These are phyloP conservation scores for Nipponacmea schrenckii DNA, from an alignment of 2,888 invertebrate species.

Conservation along the genomic window DNA sequence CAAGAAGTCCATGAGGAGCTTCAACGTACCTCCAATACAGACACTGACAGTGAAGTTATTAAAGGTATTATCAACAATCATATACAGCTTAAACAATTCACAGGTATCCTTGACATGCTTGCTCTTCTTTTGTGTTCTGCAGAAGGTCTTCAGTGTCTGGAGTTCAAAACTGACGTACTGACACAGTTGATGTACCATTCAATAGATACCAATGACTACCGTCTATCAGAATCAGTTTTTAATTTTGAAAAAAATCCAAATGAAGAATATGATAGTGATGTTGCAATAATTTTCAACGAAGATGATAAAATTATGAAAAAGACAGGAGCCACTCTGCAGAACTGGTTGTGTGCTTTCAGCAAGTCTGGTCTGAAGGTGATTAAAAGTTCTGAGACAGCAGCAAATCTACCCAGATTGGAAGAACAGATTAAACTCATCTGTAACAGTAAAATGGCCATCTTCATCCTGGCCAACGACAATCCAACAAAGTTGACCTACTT, in stretches of 20 bases:
- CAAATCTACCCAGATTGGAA: not conserved
- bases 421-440: not conserved
- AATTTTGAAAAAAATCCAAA: not conserved
- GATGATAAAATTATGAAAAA: not conserved
- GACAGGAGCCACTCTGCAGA: too few species aligned
- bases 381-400: not conserved
- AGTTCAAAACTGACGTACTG: not conserved
- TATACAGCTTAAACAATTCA: not conserved
- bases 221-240: not conserved
- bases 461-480: not conserved
- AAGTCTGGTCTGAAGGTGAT: not conserved
- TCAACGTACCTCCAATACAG: not conserved
- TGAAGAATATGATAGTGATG: not conserved
- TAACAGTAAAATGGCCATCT: not conserved
- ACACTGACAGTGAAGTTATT: not conserved
- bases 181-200: not conserved
- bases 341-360: too few species aligned
- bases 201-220: not conserved
- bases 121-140: not conserved
- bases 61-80: not conserved
- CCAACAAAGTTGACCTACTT: not conserved
- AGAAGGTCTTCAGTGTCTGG: not conserved
- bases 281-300: not conserved
- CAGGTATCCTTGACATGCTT: not conserved
- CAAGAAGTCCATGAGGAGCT: not conserved